Conservation (phyloP, 2,113 vertebrate genomes). For the Gymnarchus niloticus region DNA sequence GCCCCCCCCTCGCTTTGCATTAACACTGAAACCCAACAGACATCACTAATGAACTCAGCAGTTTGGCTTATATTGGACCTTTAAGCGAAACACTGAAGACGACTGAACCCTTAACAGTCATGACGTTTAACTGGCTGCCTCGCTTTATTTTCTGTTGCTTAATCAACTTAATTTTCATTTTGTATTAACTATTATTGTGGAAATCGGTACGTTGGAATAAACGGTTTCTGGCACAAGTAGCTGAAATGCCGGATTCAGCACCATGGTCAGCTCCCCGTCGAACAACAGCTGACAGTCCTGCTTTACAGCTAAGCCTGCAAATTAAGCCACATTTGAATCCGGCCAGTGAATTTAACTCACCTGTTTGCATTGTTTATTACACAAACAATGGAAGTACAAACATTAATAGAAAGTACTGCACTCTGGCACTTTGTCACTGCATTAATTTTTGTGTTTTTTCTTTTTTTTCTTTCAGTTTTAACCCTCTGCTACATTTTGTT, state of each 20-base stretch:
- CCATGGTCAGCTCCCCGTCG: not conserved
- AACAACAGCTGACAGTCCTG: not conserved
- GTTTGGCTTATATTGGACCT: not conserved
- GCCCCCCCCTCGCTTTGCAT: not conserved
- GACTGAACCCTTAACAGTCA: not conserved
- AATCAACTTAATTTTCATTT: not conserved
- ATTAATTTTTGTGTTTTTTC: too few species aligned
- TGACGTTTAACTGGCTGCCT: not conserved
- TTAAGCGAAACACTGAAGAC: not conserved
- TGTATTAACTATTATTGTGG: not conserved
- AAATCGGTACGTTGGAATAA: not conserved
- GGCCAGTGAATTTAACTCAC: not conserved
- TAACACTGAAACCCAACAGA: not conserved
- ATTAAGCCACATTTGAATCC: not conserved
- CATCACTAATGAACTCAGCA: slow-evolving; percentile 1
- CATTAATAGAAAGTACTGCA: too few species aligned
- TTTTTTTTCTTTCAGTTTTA: too few species aligned
- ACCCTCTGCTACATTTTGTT: too few species aligned
- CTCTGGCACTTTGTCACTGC: too few species aligned
- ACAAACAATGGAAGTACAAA: too few species aligned
- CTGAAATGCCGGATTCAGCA: not conserved
- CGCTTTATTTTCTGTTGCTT: slow-evolving; percentile 2
- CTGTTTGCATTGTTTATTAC: not conserved
- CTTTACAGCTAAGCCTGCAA: not conserved
- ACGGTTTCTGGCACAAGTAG: not conserved